These are phyloP conservation scores for Onthophagus sagittarius DNA, from an alignment of 2,888 invertebrate genomes.

Conservation along the genomic window DNA sequence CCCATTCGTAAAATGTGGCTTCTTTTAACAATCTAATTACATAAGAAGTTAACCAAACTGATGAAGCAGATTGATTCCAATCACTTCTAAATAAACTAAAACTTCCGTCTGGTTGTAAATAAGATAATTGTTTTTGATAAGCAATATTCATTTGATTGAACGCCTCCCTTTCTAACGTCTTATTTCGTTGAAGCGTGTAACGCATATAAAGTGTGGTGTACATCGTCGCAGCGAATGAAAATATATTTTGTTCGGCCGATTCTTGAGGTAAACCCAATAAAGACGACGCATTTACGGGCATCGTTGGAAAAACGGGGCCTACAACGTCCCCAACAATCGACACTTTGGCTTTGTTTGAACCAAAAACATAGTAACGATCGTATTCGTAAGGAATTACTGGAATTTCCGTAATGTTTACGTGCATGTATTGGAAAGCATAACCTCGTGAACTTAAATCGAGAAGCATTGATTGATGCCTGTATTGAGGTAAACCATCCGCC, in stretches of 20 bases:
- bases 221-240: conserved; percentile 93
- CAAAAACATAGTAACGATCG: conserved; percentile 89
- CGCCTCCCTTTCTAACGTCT: conserved; percentile 72
- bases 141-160: conserved; percentile 87
- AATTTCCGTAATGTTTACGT: conserved; percentile 91
- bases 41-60: conserved; percentile 92
- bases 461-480: conserved; percentile 87
- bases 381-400: conserved; percentile 90
- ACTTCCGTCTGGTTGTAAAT: conserved; percentile 86
- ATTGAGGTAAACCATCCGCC: conserved; percentile 88
- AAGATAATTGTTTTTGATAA: conserved; percentile 87
- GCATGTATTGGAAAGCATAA: conserved; percentile 90
- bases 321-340: conserved; percentile 88
- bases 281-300: conserved; percentile 86
- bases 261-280: conserved; percentile 74
- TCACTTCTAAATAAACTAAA: conserved; percentile 89
- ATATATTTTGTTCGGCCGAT: conserved; percentile 92
- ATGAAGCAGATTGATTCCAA: conserved; percentile 86
- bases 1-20: conserved; percentile 95
- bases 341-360: conserved; percentile 82
- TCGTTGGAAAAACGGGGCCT: conserved; percentile 87
- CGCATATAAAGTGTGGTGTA: conserved; percentile 90
- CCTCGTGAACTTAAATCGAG: conserved; percentile 90
- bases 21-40: conserved; percentile 85
- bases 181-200: conserved; percentile 81